These are phyloP conservation scores for Rostratula benghalensis DNA, from an alignment of 2,113 vertebrate species.

Conservation along the genomic window DNA sequence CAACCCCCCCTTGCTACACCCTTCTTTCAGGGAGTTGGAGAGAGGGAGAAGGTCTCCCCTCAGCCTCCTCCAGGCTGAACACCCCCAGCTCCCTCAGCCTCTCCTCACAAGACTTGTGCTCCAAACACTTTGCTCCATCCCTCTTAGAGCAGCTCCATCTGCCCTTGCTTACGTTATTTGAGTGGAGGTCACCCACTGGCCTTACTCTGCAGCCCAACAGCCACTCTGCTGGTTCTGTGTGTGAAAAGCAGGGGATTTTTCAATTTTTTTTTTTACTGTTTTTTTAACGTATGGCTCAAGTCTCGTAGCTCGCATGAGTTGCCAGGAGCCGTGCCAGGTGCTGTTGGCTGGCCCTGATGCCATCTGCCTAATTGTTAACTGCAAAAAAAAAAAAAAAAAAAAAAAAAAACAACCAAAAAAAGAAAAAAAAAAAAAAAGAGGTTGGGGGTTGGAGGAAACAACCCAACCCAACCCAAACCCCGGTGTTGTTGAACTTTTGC, in stretches of 20 bases:
- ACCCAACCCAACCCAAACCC: not conserved
- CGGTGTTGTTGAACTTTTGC: too few species aligned
- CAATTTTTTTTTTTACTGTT: not conserved
- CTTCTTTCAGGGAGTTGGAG: too few species aligned
- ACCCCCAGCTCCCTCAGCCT: too few species aligned
- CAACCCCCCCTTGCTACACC: too few species aligned
- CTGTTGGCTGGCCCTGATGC: conserved; percentile 5
- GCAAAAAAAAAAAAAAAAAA: not conserved
- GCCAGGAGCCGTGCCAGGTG: conserved; percentile 25
- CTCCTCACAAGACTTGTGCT: too few species aligned
- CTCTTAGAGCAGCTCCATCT: not conserved
- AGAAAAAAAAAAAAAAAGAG: not conserved
- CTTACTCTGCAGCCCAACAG: not conserved
- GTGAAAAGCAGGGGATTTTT: not conserved
- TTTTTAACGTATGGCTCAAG: not conserved
- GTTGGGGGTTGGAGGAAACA: too few species aligned
- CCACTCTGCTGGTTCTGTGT: not conserved
- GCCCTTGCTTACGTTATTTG: not conserved
- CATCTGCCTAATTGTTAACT: conserved; percentile 45
- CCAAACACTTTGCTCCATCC: not conserved
- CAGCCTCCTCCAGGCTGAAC: too few species aligned
- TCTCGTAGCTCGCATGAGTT: not conserved
- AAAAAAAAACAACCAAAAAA: not conserved
- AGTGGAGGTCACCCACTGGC: not conserved
- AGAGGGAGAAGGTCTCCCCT: too few species aligned